A percentile compares a stretch with the other conserved stretches of the same genome.
These are phyloP conservation scores for Agelastica alni DNA, from an alignment of 2,888 invertebrate genomes.

Conservation along the genomic window DNA sequence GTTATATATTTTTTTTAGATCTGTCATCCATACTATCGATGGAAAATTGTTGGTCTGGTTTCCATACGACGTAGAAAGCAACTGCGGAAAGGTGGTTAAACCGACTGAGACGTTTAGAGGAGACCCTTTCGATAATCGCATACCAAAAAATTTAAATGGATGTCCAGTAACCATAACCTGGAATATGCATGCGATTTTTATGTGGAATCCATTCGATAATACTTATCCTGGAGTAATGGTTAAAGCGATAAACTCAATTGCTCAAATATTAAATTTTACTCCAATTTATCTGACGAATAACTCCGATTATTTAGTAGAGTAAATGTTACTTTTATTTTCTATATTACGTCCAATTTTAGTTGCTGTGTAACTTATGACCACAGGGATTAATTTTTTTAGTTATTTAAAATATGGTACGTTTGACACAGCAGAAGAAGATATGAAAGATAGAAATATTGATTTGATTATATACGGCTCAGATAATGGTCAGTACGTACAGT, in stretches of 20 bases:
- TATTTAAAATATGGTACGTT: slow-evolving; percentile 8
- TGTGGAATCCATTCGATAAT: slow-evolving; percentile 15
- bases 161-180: slow-evolving; percentile 11
- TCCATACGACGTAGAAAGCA: slow-evolving; percentile 2
- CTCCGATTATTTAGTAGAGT: slow-evolving; percentile 14
- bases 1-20: background rate
- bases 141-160: slow-evolving; percentile 11
- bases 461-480: slow-evolving; percentile 11
- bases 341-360: background rate
- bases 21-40: slow-evolving; percentile 2
- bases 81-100: slow-evolving; percentile 3
- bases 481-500: background rate
- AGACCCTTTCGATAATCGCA: background rate
- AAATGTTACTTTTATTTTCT: background rate
- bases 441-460: slow-evolving; percentile 11
- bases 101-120: background rate
- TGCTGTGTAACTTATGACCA: background rate
- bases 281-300: slow-evolving; percentile 8
- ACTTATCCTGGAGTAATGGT: slow-evolving; percentile 13
- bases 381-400: background rate
- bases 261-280: slow-evolving; percentile 5
- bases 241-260: background rate
- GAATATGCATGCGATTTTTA: slow-evolving; percentile 15
- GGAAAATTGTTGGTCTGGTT: slow-evolving; percentile 6
- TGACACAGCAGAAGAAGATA: slow-evolving; percentile 7